A percentile compares a stretch with the other conserved stretches of the same genome.
Conservation (phyloP, 1,140 invertebrate species). For the Drusus annulatus region DNA sequence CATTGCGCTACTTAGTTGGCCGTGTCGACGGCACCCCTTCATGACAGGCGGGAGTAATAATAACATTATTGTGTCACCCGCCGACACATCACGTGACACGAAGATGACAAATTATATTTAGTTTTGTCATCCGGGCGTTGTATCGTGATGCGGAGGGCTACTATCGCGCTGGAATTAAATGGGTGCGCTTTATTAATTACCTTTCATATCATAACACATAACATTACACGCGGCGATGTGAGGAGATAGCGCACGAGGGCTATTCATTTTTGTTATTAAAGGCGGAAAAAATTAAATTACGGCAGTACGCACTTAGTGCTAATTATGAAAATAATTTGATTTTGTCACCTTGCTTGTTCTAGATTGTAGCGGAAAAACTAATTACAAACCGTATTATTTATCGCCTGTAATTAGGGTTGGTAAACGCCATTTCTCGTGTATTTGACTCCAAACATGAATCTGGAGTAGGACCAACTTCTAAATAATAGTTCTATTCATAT, state of each 20-base stretch:
- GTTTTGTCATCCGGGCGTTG: constrained; percentile 21
- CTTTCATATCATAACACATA: constrained; percentile 7
- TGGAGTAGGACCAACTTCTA: too few species aligned
- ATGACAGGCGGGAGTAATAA: constrained; percentile 7
- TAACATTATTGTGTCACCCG: background rate
- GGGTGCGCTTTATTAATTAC: constrained; percentile 38
- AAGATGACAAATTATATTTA: constrained; percentile 57
- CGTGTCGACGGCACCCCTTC: background rate
- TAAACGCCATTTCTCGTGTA: too few species aligned
- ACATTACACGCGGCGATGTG: background rate
- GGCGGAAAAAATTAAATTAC: too few species aligned
- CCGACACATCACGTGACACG: constrained; percentile 43
- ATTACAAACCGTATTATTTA: too few species aligned
- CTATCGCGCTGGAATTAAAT: constrained; percentile 9
- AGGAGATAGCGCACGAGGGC: constrained; percentile 25
- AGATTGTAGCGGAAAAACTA: too few species aligned
- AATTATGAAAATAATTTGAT: too few species aligned
- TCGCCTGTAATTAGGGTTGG: too few species aligned
- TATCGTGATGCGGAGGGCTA: constrained; percentile 12
- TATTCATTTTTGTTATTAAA: constrained; percentile 9
- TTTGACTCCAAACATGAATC: too few species aligned
- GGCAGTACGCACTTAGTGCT: too few species aligned
- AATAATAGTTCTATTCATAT: too few species aligned
- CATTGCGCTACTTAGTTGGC: too few species aligned
- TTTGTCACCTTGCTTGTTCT: too few species aligned